phyloP scores from a whole-genome alignment of 2,797 vertebrate species.

The Chaetophractus vellerosus region DNA sequence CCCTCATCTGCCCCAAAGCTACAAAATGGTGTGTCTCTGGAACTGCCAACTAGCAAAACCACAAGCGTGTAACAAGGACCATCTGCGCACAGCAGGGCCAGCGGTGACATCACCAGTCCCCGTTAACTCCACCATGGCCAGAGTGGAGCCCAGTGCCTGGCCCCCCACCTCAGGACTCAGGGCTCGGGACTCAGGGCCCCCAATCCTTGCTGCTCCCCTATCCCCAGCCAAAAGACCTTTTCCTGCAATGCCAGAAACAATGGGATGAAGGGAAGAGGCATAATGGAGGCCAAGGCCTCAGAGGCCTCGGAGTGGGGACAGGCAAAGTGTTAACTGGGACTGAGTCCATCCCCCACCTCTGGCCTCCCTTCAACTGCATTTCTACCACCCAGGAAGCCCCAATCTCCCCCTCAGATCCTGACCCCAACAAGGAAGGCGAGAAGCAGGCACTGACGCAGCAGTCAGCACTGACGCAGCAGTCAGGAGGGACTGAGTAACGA shows the following conservation, averaged over 20 bases:
- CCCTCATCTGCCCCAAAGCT: conserved; percentile 68
- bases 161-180: neutral
- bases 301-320: neutral
- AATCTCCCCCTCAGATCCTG: neutral
- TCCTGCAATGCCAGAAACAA: neutral
- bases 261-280: neutral
- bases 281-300: neutral
- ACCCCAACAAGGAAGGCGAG: neutral
- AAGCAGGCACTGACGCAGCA: conserved; percentile 79
- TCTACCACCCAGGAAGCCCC: conserved; percentile 56
- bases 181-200: neutral
- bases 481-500: conserved; percentile 80
- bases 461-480: conserved; percentile 82
- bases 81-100: conserved; percentile 86
- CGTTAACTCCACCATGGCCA: conserved; percentile 73
- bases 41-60: conserved; percentile 87
- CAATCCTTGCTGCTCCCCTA: neutral
- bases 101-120: conserved; percentile 83
- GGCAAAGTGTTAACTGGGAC: neutral
- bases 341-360: neutral
- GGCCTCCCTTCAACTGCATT: neutral
- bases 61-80: conserved; percentile 88
- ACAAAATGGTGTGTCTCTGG: conserved; percentile 85
- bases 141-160: neutral
- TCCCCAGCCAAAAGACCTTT: neutral